Percentiles rank a stretch among this genome's conserved stretches.
phyloP scores from a whole-genome alignment of 2,113 vertebrate genomes.

The Poeciliopsis turrubarensis region DNA sequence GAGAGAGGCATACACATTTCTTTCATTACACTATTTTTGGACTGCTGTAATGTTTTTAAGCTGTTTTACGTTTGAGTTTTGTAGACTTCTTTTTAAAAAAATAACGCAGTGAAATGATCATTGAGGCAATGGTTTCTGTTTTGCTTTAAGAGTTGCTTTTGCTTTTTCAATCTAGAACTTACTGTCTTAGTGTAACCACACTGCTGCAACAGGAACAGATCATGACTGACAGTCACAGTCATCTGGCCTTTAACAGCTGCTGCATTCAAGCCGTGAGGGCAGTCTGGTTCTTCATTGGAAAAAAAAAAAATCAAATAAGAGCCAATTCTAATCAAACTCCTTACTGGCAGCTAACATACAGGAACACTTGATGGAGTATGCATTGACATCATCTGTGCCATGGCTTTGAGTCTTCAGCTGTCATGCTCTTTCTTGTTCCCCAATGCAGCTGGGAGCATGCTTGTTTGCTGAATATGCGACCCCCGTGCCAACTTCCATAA shows the following conservation, averaged over 20 bases:
- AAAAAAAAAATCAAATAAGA: constrained; percentile 7
- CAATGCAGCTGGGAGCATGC: not conserved
- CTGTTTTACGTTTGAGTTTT: not conserved
- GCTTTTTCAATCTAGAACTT: not conserved
- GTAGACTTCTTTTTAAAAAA: not conserved
- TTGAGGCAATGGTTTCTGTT: not conserved
- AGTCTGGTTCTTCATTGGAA: constrained; percentile 18
- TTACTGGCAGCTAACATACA: not conserved
- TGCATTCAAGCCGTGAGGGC: constrained; percentile 58
- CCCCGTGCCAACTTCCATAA: not conserved
- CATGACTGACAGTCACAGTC: constrained; percentile 48
- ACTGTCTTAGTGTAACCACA: constrained; percentile 11
- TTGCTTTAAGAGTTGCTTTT: not conserved
- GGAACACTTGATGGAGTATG: not conserved
- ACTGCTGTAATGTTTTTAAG: not conserved
- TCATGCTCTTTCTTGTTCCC: not conserved
- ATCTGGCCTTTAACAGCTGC: constrained; percentile 50
- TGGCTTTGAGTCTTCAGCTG: not conserved
- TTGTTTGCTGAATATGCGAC: not conserved
- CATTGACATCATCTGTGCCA: not conserved
- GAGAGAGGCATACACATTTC: constrained; percentile 7
- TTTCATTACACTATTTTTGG: constrained; percentile 10
- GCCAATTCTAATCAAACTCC: not conserved
- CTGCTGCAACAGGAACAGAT: constrained; percentile 27
- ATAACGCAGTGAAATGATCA: not conserved